Base-by-base conservation (phyloP, 1,140 invertebrate species). In the Drosophila sp. region DNA sequence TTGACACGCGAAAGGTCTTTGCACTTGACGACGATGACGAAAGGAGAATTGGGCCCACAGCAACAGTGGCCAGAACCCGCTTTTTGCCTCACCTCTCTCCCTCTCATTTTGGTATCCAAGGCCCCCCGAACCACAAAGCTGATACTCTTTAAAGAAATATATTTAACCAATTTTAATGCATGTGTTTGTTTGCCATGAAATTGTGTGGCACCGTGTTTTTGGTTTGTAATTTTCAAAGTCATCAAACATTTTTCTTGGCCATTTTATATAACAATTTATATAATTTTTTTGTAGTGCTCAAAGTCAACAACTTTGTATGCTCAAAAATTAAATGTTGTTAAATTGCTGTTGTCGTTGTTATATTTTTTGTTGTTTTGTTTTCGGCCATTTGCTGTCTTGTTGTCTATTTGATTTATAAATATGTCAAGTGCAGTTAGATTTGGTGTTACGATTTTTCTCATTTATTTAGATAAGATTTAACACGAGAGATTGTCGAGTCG, bases 1-100 rank as follows among this genome's bases (percentile, higher is more conserved):
- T 62, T 74, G 79, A 71, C 83, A 86, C 83, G 83, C 83, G 69
- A 86, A 73, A 86, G 83, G 83, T 86, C 83, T 87, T 86, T 86
- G 83, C 83, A 86, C 83, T 71, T 86, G 79, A 79, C 69, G 63
- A 77, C 69, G 66, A 77, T 66, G 55, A 50, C 44, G 32, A 60
- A 76, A 79, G 70, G 66, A 65, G 71, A 63, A 66, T 72, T 38
- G 35, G 72, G 70, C 60, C 67, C 65, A 70, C 60, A 62, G 57
- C 56, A 73, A 41, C 61, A 60, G 40, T 40, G 29, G 47, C 50
- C 11, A n/a, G 10, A 64, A 38, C 61, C 33, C 10, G 35, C 40
- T 38, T 67, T 2, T 27, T 55, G 27, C 54, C 25, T 4, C n/a
- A 29, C 11, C 4, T 1, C 4, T 57, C 30, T 29, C 27, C n/a